Conservation (phyloP, 1,140 invertebrate genomes). For the Drosophila lini region DNA sequence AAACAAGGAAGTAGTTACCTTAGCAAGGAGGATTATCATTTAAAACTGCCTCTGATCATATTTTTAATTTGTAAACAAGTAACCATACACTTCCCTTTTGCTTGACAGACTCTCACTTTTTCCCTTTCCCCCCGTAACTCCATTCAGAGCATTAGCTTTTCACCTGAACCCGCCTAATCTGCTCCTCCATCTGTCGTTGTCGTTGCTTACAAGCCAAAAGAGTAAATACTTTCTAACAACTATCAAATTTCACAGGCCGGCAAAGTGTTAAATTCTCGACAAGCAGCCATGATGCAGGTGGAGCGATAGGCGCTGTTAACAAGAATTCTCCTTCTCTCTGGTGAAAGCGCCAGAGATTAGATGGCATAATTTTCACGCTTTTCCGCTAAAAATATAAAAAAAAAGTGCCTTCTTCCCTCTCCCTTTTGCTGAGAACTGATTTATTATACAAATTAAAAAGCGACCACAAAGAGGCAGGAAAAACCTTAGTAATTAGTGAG, state of each 20-base stretch:
- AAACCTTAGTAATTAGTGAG: conserved; percentile 75
- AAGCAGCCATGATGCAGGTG: conserved; percentile 67
- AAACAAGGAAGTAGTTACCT: neutral
- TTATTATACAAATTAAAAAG: conserved; percentile 80
- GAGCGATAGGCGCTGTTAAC: conserved; percentile 69
- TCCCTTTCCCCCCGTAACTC: conserved; percentile 13
- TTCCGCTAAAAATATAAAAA: conserved; percentile 57
- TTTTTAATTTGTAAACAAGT: neutral
- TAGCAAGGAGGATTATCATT: neutral
- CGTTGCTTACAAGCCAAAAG: conserved; percentile 25
- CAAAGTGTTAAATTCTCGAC: conserved; percentile 72
- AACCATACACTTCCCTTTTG: neutral
- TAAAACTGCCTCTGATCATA: neutral
- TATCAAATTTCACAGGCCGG: conserved; percentile 69
- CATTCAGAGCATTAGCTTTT: conserved; percentile 21
- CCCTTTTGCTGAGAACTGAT: conserved; percentile 66
- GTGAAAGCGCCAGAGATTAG: conserved; percentile 72
- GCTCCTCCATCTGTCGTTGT: conserved; percentile 24
- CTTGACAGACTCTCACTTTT: conserved; percentile 7
- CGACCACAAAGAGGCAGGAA: conserved; percentile 39
- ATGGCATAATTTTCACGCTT: conserved; percentile 81
- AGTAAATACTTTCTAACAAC: conserved; percentile 68
- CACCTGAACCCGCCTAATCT: conserved; percentile 28
- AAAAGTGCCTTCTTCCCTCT: conserved; percentile 1
- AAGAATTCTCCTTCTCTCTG: conserved; percentile 53